These are phyloP conservation scores for Norana najaformis DNA, from an alignment of 2,888 invertebrate genomes.

Conservation along the genomic window DNA sequence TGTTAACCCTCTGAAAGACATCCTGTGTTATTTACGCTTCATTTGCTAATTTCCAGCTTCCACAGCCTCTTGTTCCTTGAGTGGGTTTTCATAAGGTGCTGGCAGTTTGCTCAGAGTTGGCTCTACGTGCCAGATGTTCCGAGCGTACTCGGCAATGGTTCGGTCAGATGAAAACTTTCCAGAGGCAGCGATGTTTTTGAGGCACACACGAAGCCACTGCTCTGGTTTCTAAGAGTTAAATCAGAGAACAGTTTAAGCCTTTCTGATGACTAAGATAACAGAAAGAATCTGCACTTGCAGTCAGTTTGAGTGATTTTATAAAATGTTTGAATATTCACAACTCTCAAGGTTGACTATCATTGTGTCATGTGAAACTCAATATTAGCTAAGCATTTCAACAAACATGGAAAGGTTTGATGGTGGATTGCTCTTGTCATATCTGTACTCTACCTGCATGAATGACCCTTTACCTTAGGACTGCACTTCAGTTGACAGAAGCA, in stretches of 20 bases:
- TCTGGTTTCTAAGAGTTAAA: conserved; percentile 41
- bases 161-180: conserved; percentile 93
- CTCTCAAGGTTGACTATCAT: background rate
- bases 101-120: conserved; percentile 90
- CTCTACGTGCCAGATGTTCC: conserved; percentile 94
- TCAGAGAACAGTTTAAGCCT: background rate
- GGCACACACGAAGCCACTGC: conserved; percentile 42
- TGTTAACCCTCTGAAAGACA: background rate
- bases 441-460: background rate
- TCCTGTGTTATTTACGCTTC: background rate
- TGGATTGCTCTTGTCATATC: background rate
- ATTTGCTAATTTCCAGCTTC: conserved; percentile 32
- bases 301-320: background rate
- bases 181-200: conserved; percentile 89
- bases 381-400: background rate
- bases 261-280: background rate
- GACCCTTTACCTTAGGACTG: too few relatives aligned
- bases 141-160: conserved; percentile 93
- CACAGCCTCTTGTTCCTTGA: conserved; percentile 38
- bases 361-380: background rate
- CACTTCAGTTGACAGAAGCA: too few relatives aligned
- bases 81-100: conserved; percentile 69
- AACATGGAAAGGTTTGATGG: too few relatives aligned
- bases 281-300: background rate
- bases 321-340: background rate